Evolutionary conservation across 1,140 invertebrate genomes (phyloP).

Genomic region (Drosophila orena): DNA sequence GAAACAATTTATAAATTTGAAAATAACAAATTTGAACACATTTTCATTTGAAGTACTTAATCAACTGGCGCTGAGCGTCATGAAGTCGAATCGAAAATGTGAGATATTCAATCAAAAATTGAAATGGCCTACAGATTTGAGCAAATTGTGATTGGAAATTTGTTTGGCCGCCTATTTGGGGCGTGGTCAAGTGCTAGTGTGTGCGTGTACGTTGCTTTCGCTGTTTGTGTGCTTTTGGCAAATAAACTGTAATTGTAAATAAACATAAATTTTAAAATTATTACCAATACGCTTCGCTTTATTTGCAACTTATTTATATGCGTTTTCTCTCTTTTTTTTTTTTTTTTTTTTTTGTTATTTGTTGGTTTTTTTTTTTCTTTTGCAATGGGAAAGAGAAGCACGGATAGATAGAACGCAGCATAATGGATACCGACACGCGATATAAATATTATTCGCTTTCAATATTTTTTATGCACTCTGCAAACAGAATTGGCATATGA

Average conservation of each 20-base stretch:
- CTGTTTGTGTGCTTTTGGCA: slow-evolving; percentile 43
- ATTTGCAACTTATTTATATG: slow-evolving; percentile 77
- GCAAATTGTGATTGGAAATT: slow-evolving; percentile 18
- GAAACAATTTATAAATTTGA: neutral
- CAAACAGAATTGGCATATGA: slow-evolving; percentile 4
- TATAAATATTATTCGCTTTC: slow-evolving; percentile 65
- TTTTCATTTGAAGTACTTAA: no score
- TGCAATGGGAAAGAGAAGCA: neutral
- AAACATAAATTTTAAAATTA: slow-evolving; percentile 81
- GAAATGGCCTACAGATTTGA: slow-evolving; percentile 10
- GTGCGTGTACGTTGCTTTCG: slow-evolving; percentile 7
- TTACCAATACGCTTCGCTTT: slow-evolving; percentile 63
- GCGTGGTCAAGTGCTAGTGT: slow-evolving; percentile 3
- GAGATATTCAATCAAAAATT: slow-evolving; percentile 15
- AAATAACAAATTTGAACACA: neutral
- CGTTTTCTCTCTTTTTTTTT: neutral
- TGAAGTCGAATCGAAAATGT: slow-evolving; percentile 10
- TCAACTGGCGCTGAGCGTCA: neutral
- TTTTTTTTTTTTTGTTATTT: neutral
- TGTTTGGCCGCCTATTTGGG: slow-evolving; percentile 8
- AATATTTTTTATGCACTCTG: slow-evolving; percentile 49
- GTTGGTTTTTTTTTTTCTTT: neutral
- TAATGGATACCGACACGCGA: slow-evolving; percentile 66
- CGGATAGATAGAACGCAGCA: slow-evolving; percentile 39
- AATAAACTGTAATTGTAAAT: slow-evolving; percentile 83